phyloP scores from a whole-genome alignment of 2,888 invertebrate species.

The Cerastis rubricosa region DNA sequence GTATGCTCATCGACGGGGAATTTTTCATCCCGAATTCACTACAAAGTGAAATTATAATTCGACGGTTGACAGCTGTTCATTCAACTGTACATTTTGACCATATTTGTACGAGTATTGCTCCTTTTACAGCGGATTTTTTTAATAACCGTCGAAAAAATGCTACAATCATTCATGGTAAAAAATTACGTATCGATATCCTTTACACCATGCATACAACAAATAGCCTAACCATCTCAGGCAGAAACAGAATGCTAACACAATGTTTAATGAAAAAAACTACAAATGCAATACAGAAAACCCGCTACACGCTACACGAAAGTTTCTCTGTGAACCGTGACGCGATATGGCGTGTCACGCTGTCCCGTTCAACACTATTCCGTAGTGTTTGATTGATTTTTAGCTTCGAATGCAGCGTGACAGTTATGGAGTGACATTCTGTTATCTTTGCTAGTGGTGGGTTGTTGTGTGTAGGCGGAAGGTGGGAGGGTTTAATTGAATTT shows the following conservation, averaged over 20 bases:
- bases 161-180: neutral
- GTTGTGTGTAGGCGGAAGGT: neutral
- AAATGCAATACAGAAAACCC: neutral
- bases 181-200: neutral
- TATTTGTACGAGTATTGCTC: neutral
- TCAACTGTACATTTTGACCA: neutral
- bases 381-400: slow-evolving; percentile 54
- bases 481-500: slow-evolving; percentile 5
- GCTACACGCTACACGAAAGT: neutral
- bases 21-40: neutral
- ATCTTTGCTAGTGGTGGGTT: slow-evolving; percentile 3
- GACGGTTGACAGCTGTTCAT: neutral
- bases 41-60: neutral
- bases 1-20: no score
- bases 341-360: slow-evolving; percentile 33
- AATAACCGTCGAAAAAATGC: neutral
- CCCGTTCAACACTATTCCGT: slow-evolving; percentile 39
- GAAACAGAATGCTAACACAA: neutral
- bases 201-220: neutral
- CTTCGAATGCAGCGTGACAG: slow-evolving; percentile 22
- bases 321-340: slow-evolving; percentile 24
- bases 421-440: slow-evolving; percentile 24
- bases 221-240: neutral
- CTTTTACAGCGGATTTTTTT: neutral
- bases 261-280: neutral